These are phyloP conservation scores for Mastomys coucha DNA, from an alignment of 2,113 vertebrate genomes.

Conservation along the genomic window DNA sequence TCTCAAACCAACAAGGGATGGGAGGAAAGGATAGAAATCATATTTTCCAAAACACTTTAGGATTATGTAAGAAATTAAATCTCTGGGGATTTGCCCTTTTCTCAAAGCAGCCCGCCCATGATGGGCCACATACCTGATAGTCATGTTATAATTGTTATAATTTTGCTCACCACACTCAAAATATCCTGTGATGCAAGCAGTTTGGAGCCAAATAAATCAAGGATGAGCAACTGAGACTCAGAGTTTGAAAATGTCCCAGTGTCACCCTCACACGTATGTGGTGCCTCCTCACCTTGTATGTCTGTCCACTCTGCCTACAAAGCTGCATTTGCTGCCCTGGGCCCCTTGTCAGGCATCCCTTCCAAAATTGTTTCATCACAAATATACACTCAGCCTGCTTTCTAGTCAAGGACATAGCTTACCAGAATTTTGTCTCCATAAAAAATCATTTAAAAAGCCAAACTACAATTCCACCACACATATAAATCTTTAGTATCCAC, in stretches of 20 bases:
- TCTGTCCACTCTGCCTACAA: not conserved
- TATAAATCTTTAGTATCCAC: not conserved
- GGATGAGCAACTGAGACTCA: not conserved
- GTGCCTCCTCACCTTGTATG: not conserved
- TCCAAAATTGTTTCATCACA: not conserved
- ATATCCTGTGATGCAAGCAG: not conserved
- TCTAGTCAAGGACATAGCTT: not conserved
- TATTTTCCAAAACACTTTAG: constrained; percentile 28
- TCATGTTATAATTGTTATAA: not conserved
- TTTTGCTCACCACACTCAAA: not conserved
- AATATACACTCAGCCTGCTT: not conserved
- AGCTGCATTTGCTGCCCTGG: not conserved
- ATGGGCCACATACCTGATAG: not conserved
- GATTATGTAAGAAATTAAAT: not conserved
- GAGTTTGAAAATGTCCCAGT: not conserved
- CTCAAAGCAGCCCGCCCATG: not conserved
- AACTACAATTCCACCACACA: not conserved
- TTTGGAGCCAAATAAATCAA: not conserved
- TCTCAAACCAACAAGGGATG: constrained; percentile 13
- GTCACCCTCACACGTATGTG: not conserved
- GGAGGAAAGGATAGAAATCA: constrained; percentile 39
- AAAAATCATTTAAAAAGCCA: not conserved
- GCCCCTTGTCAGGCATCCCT: not conserved
- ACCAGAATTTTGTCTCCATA: not conserved
- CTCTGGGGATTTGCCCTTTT: not conserved